A percentile compares a stretch with the other conserved stretches of the same genome.
Evolutionary conservation across 2,797 vertebrate species (phyloP).

Genomic region (Lacerta viridis): DNA sequence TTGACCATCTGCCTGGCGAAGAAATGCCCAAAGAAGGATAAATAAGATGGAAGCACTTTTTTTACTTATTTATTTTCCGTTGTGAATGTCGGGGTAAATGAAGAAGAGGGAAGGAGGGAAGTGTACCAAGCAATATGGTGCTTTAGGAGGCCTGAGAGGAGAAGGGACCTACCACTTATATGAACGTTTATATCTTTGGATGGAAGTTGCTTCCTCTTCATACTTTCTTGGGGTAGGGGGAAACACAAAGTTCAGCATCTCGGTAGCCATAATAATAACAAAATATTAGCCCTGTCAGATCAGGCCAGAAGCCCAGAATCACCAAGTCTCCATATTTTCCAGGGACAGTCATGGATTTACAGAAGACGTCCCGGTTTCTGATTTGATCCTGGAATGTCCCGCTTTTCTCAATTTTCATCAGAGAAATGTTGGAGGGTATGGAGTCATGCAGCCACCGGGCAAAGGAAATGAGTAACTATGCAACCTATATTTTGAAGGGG

Average conservation of each 20-base stretch:
- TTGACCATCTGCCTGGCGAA: conserved; percentile 88
- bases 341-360: too few relatives aligned
- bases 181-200: conserved; percentile 70
- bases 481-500: too few relatives aligned
- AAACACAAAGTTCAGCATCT: conserved; percentile 67
- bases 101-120: conserved; percentile 75
- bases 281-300: neutral
- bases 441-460: too few relatives aligned
- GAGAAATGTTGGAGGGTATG: too few relatives aligned
- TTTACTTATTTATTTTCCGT: conserved; percentile 83
- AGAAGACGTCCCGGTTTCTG: too few relatives aligned
- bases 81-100: conserved; percentile 79
- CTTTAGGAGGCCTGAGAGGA: conserved; percentile 77
- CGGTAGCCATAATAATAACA: conserved; percentile 61
- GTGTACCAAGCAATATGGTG: conserved; percentile 78
- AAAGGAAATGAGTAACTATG: too few relatives aligned
- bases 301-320: neutral
- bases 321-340: too few relatives aligned
- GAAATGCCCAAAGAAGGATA: conserved; percentile 87
- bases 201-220: conserved; percentile 69
- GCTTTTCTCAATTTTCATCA: too few relatives aligned
- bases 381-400: too few relatives aligned
- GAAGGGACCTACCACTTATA: conserved; percentile 73
- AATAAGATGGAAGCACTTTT: conserved; percentile 82
- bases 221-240: conserved; percentile 72